Base-by-base conservation (phyloP, 23 tunicate genomes). In the Styela clava region DNA sequence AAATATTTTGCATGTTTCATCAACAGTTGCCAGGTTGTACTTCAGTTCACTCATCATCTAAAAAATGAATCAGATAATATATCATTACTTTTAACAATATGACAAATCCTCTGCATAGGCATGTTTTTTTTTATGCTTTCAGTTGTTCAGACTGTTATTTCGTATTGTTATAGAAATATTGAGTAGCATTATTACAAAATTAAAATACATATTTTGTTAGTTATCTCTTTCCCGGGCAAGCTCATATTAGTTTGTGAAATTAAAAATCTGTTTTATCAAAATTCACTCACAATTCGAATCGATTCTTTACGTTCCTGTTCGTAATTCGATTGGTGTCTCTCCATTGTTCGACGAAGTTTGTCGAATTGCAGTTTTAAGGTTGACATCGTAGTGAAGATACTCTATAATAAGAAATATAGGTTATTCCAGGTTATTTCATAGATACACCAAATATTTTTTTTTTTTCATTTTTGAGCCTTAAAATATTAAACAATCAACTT, bases 1-100 rank as follows among this genome's bases (percentile, higher is more conserved):
- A 24, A 76, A 76, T 52, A 76, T 76, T 76, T 52, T 76, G 81
- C 81, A 76, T 0, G 81, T 76, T 76, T 76, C 81, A 26, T 16
- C 21, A 29, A 76, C 81, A 21, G 81, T 76, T 20, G 63, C 27
- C 65, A 76, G 21, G 64, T 76, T 76, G n/a, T 52, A 52, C 5
- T 29, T 56, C 7, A 76, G 62, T 34, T 76, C 81, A 44, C 37
- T 44, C 27, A 76, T 23, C 81, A 44, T 76, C 81, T 76, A 56
- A 27, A n/a, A n/a, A n/a, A n/a, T n/a, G n/a, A n/a, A 23, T 21
- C 22, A 61, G 64, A 61, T 21, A 22, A 61, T n/a, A n/a, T n/a
- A n/a, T n/a, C n/a, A n/a, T n/a, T n/a, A n/a, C n/a, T n/a, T n/a
- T n/a, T n/a, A n/a, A n/a, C n/a, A n/a, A n/a, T n/a, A n/a, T n/a